phyloP scores from a whole-genome alignment of 2,888 invertebrate genomes.

The Cantharis nigra region DNA sequence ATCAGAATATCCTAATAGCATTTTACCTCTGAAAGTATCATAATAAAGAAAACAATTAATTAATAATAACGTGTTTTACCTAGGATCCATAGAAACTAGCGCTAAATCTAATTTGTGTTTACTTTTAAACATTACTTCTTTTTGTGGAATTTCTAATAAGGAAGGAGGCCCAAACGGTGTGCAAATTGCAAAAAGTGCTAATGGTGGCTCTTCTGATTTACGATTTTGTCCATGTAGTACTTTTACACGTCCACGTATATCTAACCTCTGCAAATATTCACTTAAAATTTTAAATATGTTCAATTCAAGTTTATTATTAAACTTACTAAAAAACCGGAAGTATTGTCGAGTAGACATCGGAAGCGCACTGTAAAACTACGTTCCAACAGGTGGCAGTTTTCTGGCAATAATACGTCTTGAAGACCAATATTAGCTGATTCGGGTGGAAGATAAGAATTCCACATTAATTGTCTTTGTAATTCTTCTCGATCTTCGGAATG shows the following conservation, averaged over 20 bases:
- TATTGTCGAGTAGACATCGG: conserved; percentile 98
- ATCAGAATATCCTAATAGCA: conserved; percentile 92
- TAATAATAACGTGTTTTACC: conserved; percentile 57
- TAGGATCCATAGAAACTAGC: conserved; percentile 96
- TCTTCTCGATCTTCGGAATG: conserved; percentile 99
- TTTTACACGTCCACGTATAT: conserved; percentile 96
- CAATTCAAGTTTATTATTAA: not conserved
- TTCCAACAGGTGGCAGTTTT: conserved; percentile 88
- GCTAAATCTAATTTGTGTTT: conserved; percentile 98
- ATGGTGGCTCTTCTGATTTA: conserved; percentile 89
- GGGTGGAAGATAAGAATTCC: conserved; percentile 90
- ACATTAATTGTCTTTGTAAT: conserved; percentile 90
- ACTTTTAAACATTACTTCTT: conserved; percentile 99
- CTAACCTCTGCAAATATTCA: conserved; percentile 77
- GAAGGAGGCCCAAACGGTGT: conserved; percentile 99
- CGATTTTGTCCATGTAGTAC: conserved; percentile 95
- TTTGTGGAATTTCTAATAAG: conserved; percentile 93
- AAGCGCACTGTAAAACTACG: conserved; percentile 98
- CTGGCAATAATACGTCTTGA: conserved; percentile 87
- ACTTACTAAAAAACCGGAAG: conserved; percentile 96
- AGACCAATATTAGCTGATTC: conserved; percentile 78
- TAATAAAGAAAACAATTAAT: conserved; percentile 41
- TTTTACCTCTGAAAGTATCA: conserved; percentile 78
- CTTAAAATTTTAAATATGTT: not conserved
- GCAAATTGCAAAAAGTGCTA: conserved; percentile 96